A percentile compares a stretch with the other conserved stretches of the same genome.
Evolutionary conservation across 2,797 vertebrate genomes (phyloP).

Genomic region (Lophius americanus): DNA sequence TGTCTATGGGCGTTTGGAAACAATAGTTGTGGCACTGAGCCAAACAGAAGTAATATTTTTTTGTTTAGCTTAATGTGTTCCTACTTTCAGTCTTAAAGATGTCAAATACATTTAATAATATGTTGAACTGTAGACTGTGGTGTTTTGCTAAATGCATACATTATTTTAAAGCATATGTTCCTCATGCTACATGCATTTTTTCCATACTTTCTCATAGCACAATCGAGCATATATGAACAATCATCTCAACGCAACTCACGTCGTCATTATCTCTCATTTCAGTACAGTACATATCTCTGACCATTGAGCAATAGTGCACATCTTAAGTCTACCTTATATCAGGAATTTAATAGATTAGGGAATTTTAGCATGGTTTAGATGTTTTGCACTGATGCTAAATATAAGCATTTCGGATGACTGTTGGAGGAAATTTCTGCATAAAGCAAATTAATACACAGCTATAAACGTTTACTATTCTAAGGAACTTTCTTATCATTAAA

Average conservation of each 20-base stretch:
- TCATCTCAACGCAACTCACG: not conserved
- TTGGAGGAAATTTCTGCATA: not conserved
- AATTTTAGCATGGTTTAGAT: not conserved
- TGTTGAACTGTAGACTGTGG: too few species aligned
- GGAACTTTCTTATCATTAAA: slow-evolving; percentile 9
- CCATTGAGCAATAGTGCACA: not conserved
- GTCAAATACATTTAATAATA: not conserved
- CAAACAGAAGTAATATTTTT: not conserved
- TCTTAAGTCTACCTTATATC: not conserved
- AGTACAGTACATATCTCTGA: not conserved
- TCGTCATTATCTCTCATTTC: not conserved
- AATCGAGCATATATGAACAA: not conserved
- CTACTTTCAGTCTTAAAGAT: not conserved
- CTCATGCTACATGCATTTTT: not conserved
- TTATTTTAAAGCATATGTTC: not conserved
- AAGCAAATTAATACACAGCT: slow-evolving; percentile 4
- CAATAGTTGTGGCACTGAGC: too few species aligned
- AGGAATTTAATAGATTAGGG: not conserved
- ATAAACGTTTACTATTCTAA: not conserved
- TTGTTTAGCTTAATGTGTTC: not conserved
- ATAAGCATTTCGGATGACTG: not conserved
- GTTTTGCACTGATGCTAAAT: not conserved
- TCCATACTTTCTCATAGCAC: too few species aligned
- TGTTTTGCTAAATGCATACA: too few species aligned
- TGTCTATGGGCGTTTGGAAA: too few species aligned